These are phyloP conservation scores for Caretta caretta DNA, from an alignment of 2,113 vertebrate genomes.

Conservation along the genomic window DNA sequence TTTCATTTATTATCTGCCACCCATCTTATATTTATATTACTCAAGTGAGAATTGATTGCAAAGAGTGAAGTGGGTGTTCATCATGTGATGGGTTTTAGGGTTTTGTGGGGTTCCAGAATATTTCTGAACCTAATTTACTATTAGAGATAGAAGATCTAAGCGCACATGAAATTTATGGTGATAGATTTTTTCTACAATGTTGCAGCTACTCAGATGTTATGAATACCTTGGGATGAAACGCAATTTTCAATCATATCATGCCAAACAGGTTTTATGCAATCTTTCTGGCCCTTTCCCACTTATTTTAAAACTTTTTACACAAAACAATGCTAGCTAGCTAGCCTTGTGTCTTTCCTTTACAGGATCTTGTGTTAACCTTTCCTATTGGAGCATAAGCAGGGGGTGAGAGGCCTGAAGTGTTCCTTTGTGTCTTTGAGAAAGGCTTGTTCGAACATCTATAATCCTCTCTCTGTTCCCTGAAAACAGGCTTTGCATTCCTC, in stretches of 20 bases:
- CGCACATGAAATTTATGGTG: neutral
- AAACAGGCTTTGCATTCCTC: neutral
- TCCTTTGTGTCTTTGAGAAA: neutral
- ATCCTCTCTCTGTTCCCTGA: conserved; percentile 17
- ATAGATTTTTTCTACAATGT: neutral
- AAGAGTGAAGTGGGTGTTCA: neutral
- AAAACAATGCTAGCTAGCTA: neutral
- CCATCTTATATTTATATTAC: neutral
- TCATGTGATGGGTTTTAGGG: neutral
- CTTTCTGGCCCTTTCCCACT: neutral
- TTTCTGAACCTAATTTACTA: neutral
- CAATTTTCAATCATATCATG: neutral
- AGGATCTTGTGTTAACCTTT: neutral
- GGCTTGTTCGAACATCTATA: conserved; percentile 26
- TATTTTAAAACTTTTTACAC: neutral
- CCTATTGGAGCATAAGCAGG: neutral
- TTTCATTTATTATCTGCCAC: neutral
- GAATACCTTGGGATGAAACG: neutral
- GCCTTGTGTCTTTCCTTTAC: neutral
- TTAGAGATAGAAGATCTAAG: neutral
- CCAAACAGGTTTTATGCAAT: neutral
- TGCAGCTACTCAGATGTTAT: neutral
- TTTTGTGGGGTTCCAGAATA: neutral
- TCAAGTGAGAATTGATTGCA: neutral
- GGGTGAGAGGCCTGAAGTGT: neutral